phyloP scores from a whole-genome alignment of 2,888 invertebrate species.

The Panopea generosa region DNA sequence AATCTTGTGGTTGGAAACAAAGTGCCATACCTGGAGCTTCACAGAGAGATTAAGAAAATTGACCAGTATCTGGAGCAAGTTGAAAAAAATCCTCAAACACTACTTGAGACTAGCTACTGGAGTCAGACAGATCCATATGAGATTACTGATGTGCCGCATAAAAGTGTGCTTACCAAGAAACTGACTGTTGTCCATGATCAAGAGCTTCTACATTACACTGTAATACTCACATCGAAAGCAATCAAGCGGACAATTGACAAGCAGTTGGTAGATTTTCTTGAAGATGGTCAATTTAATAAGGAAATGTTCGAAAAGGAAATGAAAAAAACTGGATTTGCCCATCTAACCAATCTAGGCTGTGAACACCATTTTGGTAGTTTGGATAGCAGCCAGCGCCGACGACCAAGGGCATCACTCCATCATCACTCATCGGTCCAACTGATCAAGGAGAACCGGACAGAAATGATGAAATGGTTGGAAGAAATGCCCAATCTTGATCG shows the following conservation, averaged over 20 bases:
- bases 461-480: slow-evolving; percentile 46
- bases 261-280: slow-evolving; percentile 56
- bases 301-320: slow-evolving; percentile 14
- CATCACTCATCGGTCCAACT: slow-evolving; percentile 62
- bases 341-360: slow-evolving; percentile 54
- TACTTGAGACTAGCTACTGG: not conserved
- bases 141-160: not conserved
- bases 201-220: slow-evolving; percentile 11
- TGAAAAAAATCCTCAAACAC: not conserved
- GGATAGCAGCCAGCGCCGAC: slow-evolving; percentile 48
- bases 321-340: slow-evolving; percentile 45
- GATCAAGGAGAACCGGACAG: slow-evolving; percentile 49
- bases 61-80: not conserved
- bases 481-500: slow-evolving; percentile 28
- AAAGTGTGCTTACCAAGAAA: not conserved
- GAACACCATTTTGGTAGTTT: slow-evolving; percentile 68
- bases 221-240: slow-evolving; percentile 17
- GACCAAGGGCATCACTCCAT: slow-evolving; percentile 59
- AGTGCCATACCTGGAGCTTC: slow-evolving; percentile 15
- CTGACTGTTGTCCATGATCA: not conserved
- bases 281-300: slow-evolving; percentile 32
- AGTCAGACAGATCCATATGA: too few relatives aligned
- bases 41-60: not conserved
- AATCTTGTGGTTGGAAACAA: slow-evolving; percentile 1
- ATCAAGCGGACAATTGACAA: slow-evolving; percentile 39